These are phyloP conservation scores for Donacobius atricapilla DNA, from an alignment of 2,113 vertebrate species.

Conservation along the genomic window DNA sequence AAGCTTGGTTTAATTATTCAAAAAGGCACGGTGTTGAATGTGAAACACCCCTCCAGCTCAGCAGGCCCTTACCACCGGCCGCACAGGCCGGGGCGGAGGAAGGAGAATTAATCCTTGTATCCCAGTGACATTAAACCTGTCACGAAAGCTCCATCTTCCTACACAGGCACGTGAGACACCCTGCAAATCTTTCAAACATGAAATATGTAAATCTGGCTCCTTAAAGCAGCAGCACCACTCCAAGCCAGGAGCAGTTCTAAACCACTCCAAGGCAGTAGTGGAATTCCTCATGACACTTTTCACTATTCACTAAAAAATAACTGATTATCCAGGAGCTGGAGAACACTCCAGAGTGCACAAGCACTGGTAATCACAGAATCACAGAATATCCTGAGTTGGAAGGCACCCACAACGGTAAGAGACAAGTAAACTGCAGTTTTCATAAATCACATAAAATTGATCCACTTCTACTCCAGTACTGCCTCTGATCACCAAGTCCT, in stretches of 20 bases:
- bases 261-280: not conserved
- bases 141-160: constrained; percentile 10
- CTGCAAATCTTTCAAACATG: not conserved
- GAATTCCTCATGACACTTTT: not conserved
- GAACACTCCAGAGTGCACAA: not conserved
- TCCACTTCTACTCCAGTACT: not conserved
- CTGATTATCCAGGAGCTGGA: not conserved
- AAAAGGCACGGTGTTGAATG: not conserved
- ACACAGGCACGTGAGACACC: not conserved
- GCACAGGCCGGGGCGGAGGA: not conserved
- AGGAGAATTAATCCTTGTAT: constrained; percentile 28
- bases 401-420: not conserved
- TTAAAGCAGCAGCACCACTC: constrained; percentile 5
- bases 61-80: fast-evolving
- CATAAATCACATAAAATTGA: not conserved
- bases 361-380: not conserved
- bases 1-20: not conserved
- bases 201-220: constrained; percentile 20
- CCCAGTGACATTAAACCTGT: not conserved
- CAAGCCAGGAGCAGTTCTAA: not conserved
- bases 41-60: not conserved
- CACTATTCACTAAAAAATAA: not conserved
- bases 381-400: not conserved
- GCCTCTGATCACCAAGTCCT: not conserved
- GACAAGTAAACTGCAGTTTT: not conserved